Evolutionary conservation across 2,113 vertebrate genomes (phyloP).

Genomic region (Gopherus flavomarginatus): DNA sequence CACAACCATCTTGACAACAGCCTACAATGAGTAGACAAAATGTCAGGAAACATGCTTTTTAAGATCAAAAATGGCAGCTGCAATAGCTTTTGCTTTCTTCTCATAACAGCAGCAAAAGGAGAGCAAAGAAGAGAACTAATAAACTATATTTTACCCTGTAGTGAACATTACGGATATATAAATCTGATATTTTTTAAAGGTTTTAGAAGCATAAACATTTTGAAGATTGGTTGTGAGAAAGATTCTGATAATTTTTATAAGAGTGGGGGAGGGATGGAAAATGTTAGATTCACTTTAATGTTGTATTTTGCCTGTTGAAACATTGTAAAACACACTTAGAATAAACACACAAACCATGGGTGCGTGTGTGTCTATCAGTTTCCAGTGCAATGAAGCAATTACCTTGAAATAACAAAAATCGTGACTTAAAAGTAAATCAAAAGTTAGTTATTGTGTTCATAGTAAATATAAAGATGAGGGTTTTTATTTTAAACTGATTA

Average conservation of each 20-base stretch:
- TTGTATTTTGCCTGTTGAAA: background rate
- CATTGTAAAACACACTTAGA: background rate
- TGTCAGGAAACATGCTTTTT: accelerated
- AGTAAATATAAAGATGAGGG: background rate
- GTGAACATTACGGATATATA: constrained; percentile 32
- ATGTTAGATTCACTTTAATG: background rate
- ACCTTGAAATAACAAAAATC: background rate
- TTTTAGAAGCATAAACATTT: constrained; percentile 2
- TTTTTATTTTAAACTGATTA: background rate
- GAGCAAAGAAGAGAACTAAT: background rate
- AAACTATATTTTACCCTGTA: background rate
- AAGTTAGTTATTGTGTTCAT: background rate
- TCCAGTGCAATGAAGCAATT: background rate
- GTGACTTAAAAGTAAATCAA: background rate
- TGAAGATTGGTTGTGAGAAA: constrained; percentile 1
- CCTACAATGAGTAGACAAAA: background rate
- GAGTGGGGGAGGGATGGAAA: background rate
- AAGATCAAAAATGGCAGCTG: background rate
- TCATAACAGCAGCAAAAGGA: accelerated
- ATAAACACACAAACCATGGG: background rate
- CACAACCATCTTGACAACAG: background rate
- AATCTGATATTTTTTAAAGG: constrained; percentile 35
- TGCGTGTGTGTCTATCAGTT: background rate
- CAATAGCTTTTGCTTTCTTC: background rate
- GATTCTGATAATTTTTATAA: background rate